phyloP scores from a whole-genome alignment of 2,113 vertebrate species.

The Scomber scombrus region DNA sequence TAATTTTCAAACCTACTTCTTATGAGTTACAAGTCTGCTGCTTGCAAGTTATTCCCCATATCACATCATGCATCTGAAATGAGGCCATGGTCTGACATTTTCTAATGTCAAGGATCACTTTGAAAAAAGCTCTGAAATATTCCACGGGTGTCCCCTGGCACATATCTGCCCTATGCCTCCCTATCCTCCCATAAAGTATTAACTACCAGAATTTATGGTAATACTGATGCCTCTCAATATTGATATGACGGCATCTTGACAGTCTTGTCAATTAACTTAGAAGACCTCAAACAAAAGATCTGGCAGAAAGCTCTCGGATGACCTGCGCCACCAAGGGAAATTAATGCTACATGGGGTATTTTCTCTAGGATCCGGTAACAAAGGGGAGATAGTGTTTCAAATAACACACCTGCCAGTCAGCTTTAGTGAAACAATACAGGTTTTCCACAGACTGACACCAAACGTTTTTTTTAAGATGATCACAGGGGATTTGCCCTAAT shows the following conservation, averaged over 20 bases:
- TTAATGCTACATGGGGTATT: constrained; percentile 34
- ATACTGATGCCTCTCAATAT: constrained; percentile 38
- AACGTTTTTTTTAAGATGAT: constrained; percentile 33
- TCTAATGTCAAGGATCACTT: constrained; percentile 28
- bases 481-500: constrained; percentile 39
- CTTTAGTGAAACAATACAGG: constrained; percentile 53
- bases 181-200: constrained; percentile 26
- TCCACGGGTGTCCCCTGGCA: constrained; percentile 31
- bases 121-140: constrained; percentile 58
- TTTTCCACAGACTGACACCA: constrained; percentile 10
- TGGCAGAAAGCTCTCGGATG: constrained; percentile 41
- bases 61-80: constrained; percentile 28
- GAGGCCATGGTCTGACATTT: constrained; percentile 48
- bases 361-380: constrained; percentile 50
- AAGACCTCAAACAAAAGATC: constrained; percentile 42
- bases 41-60: not conserved
- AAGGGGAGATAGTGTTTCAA: constrained; percentile 48
- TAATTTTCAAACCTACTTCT: not conserved
- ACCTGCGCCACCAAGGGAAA: constrained; percentile 45
- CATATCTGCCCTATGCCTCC: constrained; percentile 12
- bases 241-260: constrained; percentile 49
- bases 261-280: constrained; percentile 43
- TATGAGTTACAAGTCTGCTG: not conserved
- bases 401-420: constrained; percentile 62
- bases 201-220: constrained; percentile 32